A percentile compares a stretch with the other conserved stretches of the same genome.
phyloP scores from a whole-genome alignment of 2,113 vertebrate species.

The Sinocyclocheilus anophthalmus region DNA sequence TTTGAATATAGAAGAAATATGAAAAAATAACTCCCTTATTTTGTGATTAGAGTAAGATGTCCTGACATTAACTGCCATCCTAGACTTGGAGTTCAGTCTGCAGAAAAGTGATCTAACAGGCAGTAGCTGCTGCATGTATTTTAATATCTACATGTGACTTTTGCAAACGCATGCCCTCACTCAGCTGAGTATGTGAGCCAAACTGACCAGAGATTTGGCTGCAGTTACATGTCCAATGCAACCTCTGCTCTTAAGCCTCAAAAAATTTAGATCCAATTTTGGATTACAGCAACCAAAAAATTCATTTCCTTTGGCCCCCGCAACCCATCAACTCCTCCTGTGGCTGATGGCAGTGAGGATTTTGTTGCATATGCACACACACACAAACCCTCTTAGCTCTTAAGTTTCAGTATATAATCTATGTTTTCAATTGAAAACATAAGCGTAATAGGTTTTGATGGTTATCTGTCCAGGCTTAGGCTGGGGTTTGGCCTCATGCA shows the following conservation, averaged over 20 bases:
- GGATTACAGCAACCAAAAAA: conserved; percentile 72
- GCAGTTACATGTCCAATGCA: conserved; percentile 65
- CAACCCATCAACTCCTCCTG: conserved; percentile 39
- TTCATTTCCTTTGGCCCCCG: conserved; percentile 68
- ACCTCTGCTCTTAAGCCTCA: conserved; percentile 72
- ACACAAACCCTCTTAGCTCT: conserved; percentile 63
- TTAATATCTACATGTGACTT: conserved; percentile 6
- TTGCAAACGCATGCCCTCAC: conserved; percentile 11
- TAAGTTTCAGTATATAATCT: conserved; percentile 73
- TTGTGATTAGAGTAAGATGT: background rate
- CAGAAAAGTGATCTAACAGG: background rate
- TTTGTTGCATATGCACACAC: conserved; percentile 51
- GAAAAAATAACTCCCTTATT: background rate
- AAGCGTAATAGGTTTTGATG: conserved; percentile 71
- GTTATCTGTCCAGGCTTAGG: conserved; percentile 65
- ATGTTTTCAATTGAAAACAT: conserved; percentile 68
- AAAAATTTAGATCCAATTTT: conserved; percentile 76
- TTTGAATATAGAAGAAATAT: background rate
- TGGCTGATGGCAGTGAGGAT: conserved; percentile 63
- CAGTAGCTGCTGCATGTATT: background rate
- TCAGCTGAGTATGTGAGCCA: conserved; percentile 54
- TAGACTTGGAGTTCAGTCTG: background rate
- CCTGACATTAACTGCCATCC: background rate
- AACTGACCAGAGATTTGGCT: conserved; percentile 66
- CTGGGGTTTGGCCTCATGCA: conserved; percentile 54